Percentiles rank a stretch among this genome's conserved stretches.
Conservation (phyloP, 2,888 invertebrate species). For the Nesidiocoris tenuis region DNA sequence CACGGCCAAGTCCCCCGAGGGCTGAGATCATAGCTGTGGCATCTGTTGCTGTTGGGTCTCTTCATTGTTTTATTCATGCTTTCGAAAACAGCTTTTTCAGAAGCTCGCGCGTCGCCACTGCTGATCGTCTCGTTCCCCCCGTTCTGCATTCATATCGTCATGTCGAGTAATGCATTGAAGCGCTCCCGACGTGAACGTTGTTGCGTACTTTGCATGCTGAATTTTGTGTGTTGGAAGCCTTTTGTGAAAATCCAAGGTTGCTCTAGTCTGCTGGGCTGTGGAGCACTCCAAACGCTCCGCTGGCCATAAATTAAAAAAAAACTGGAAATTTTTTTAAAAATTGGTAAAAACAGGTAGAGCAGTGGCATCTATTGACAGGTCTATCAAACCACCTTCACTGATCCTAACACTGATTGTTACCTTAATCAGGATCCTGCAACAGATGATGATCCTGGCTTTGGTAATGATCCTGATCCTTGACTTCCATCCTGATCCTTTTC, state of each 20-base stretch:
- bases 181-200: background rate
- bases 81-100: conserved; percentile 1
- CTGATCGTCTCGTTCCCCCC: background rate
- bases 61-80: conserved; percentile 25
- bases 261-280: too few relatives aligned
- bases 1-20: background rate
- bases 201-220: background rate
- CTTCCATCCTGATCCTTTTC: too few relatives aligned
- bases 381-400: too few relatives aligned
- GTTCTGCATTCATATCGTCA: background rate
- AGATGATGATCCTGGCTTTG: too few relatives aligned
- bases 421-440: too few relatives aligned
- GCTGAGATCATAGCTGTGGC: conserved; percentile 12
- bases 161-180: background rate
- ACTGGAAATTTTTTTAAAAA: too few relatives aligned
- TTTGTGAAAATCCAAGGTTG: background rate
- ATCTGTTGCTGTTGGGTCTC: conserved; percentile 19
- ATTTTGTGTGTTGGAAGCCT: background rate
- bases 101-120: background rate
- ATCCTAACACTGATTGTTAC: too few relatives aligned
- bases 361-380: too few relatives aligned
- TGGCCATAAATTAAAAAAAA: too few relatives aligned
- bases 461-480: too few relatives aligned
- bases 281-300: too few relatives aligned
- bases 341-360: too few relatives aligned